These are phyloP conservation scores for Stigmatopora argus DNA, from an alignment of 2,113 vertebrate species.

Conservation along the genomic window DNA sequence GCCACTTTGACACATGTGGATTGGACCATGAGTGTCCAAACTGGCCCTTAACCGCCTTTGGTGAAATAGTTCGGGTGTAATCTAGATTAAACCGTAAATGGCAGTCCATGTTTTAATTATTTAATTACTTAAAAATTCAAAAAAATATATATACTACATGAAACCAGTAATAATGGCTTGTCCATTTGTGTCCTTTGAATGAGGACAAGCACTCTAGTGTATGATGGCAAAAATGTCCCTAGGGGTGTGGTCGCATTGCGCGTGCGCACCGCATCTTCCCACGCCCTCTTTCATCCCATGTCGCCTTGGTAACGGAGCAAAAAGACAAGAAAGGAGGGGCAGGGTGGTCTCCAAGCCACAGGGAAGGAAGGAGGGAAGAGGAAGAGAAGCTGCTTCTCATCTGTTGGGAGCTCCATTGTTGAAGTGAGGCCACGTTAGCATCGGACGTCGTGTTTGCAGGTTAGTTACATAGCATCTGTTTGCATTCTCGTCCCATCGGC, in stretches of 20 bases:
- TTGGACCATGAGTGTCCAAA: too few relatives aligned
- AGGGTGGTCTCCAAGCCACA: conserved; percentile 16
- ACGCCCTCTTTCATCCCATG: conserved; percentile 55
- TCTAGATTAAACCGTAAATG: too few relatives aligned
- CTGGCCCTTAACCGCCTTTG: too few relatives aligned
- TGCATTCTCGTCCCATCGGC: conserved; percentile 26
- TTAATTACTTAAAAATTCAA: too few relatives aligned
- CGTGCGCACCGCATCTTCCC: conserved; percentile 72
- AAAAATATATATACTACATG: too few relatives aligned
- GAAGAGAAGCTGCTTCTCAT: conserved; percentile 45
- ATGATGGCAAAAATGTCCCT: conserved; percentile 24
- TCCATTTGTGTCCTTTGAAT: background rate
- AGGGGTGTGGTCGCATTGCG: conserved; percentile 37
- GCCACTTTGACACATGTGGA: too few relatives aligned
- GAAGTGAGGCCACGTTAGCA: background rate
- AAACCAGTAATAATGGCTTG: background rate
- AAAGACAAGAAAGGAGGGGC: conserved; percentile 28
- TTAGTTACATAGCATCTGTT: conserved; percentile 19
- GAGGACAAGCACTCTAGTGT: background rate
- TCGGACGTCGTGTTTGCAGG: conserved; percentile 4
- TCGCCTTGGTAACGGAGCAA: conserved; percentile 61
- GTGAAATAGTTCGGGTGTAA: too few relatives aligned
- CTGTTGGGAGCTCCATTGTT: conserved; percentile 13
- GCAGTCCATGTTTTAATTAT: too few relatives aligned
- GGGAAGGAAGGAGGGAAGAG: conserved; percentile 23